These are phyloP conservation scores for Calycopis cecrops DNA, from an alignment of 1,140 invertebrate species.

Conservation along the genomic window DNA sequence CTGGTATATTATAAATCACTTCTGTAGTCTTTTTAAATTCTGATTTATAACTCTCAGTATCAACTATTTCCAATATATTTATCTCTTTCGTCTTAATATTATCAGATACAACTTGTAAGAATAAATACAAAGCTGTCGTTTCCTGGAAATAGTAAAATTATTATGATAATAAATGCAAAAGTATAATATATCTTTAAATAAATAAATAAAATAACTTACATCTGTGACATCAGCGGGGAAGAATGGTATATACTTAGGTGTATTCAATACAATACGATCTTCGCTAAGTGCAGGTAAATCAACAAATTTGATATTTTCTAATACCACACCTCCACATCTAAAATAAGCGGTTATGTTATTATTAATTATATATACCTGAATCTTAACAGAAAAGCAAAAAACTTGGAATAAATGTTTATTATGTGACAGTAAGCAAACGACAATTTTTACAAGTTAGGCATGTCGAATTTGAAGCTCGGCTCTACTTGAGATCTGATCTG, in stretches of 20 bases:
- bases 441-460: no score
- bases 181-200: not conserved
- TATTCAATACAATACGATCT: not conserved
- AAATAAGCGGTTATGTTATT: not conserved
- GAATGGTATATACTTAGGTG: conserved; percentile 16
- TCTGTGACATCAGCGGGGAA: conserved; percentile 2
- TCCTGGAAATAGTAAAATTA: conserved; percentile 12
- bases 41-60: not conserved
- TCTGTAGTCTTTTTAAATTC: not conserved
- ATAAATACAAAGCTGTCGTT: conserved; percentile 1
- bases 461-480: no score
- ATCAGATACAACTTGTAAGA: conserved; percentile 16
- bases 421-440: no score
- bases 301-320: conserved; percentile 18
- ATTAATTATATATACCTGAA: no score
- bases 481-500: no score
- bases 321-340: conserved; percentile 16
- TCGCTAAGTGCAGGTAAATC: conserved; percentile 12
- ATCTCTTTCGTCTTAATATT: conserved; percentile 13
- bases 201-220: conserved; percentile 9
- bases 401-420: no score
- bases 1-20: not conserved
- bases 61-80: conserved; percentile 11
- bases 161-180: not conserved
- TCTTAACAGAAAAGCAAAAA: no score